phyloP scores from a whole-genome alignment of 2,797 vertebrate genomes.

The Chiloscyllium punctatum region DNA sequence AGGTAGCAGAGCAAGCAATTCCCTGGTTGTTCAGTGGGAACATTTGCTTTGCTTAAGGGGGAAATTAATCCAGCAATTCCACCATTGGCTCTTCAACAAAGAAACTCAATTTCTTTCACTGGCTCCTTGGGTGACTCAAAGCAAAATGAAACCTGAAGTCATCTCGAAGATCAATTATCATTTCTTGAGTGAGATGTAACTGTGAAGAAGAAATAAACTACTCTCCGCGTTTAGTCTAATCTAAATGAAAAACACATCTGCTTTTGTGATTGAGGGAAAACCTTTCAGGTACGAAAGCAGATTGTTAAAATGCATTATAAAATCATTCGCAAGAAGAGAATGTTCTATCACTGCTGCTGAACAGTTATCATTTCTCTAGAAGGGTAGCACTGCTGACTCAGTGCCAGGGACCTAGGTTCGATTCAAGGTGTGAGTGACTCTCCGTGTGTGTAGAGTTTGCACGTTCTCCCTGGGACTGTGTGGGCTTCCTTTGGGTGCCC shows the following conservation, averaged over 20 bases:
- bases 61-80: background rate
- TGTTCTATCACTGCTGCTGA: background rate
- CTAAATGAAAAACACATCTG: background rate
- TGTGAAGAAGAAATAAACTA: background rate
- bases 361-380: background rate
- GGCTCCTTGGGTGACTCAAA: background rate
- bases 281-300: background rate
- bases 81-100: background rate
- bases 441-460: too few species aligned
- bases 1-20: background rate
- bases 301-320: background rate
- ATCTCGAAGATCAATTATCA: background rate
- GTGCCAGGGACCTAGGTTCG: too few species aligned
- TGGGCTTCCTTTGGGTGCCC: too few species aligned
- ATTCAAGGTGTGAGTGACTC: too few species aligned
- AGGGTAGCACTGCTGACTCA: too few species aligned
- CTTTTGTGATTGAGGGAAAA: background rate
- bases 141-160: background rate
- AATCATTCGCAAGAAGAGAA: background rate
- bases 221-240: background rate
- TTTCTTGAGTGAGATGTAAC: background rate
- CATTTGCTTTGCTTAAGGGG: background rate
- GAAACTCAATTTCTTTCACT: background rate
- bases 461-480: too few species aligned
- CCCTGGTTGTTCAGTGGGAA: background rate